Conservation (phyloP, 2,888 invertebrate genomes). For the Himalopsyche anomala region DNA sequence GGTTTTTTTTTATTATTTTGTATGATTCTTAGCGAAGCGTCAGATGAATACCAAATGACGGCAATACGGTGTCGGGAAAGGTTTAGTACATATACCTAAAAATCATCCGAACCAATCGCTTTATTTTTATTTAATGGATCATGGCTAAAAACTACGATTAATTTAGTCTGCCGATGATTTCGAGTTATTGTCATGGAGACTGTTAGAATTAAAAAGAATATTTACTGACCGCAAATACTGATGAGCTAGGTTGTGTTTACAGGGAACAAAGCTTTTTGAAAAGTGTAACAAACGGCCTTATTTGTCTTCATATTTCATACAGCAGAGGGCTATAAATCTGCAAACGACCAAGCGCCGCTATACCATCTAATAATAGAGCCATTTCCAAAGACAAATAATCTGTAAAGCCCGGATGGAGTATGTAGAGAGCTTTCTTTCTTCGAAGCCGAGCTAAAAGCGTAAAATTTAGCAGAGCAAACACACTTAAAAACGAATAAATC, state of each 20-base stretch:
- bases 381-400: conserved; percentile 25
- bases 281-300: not conserved
- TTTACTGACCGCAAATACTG: too few species aligned
- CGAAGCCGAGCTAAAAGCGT: not conserved
- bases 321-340: not conserved
- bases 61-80: too few species aligned
- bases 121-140: too few species aligned
- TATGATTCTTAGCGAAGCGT: too few species aligned
- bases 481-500: conserved; percentile 23
- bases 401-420: not conserved
- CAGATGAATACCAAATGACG: too few species aligned
- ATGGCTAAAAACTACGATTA: too few species aligned
- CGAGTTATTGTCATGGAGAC: too few species aligned
- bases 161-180: too few species aligned
- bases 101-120: too few species aligned
- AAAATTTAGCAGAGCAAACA: conserved; percentile 7
- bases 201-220: too few species aligned
- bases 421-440: conserved; percentile 3
- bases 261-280: not conserved
- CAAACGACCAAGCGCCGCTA: not conserved
- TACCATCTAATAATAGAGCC: conserved; percentile 11
- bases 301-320: conserved; percentile 31
- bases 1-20: too few species aligned
- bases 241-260: not conserved
- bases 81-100: too few species aligned